These are phyloP conservation scores for Engraulis encrasicolus DNA, from an alignment of 2,113 vertebrate genomes.

Conservation along the genomic window DNA sequence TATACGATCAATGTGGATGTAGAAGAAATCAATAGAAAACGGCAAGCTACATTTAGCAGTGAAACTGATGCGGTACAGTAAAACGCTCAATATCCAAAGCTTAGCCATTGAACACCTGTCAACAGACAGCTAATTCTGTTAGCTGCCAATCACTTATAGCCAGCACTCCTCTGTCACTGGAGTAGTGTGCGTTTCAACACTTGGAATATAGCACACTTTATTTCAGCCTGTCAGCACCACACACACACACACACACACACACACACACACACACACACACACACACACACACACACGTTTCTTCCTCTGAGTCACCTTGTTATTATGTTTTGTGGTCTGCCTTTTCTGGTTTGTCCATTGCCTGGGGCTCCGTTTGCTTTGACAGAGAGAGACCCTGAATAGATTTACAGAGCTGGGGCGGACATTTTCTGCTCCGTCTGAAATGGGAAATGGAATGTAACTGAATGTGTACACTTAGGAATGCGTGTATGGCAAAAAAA, in stretches of 20 bases:
- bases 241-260: not conserved
- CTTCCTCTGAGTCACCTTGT: not conserved
- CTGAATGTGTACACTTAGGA: not conserved
- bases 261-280: not conserved
- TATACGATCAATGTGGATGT: not conserved
- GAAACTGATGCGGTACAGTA: not conserved
- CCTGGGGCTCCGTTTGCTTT: not conserved
- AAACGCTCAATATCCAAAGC: not conserved
- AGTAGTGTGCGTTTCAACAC: not conserved
- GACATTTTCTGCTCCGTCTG: not conserved
- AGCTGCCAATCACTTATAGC: not conserved
- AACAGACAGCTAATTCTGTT: not conserved
- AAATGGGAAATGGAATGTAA: not conserved
- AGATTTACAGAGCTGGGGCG: not conserved
- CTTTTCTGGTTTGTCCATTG: constrained; percentile 1
- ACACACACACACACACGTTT: not conserved
- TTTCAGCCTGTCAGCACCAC: not conserved
- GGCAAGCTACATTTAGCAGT: not conserved
- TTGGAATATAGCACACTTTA: not conserved
- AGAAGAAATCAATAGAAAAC: not conserved
- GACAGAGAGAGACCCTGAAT: not conserved
- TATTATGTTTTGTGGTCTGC: constrained; percentile 3
- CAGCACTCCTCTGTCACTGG: not conserved
- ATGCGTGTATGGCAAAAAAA: not conserved
- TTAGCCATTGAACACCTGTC: not conserved